Evolutionary conservation across 2,797 vertebrate species (phyloP), one percentile per base, ranked within the genome.

Genomic region (Adrianichthys oophorus): DNA sequence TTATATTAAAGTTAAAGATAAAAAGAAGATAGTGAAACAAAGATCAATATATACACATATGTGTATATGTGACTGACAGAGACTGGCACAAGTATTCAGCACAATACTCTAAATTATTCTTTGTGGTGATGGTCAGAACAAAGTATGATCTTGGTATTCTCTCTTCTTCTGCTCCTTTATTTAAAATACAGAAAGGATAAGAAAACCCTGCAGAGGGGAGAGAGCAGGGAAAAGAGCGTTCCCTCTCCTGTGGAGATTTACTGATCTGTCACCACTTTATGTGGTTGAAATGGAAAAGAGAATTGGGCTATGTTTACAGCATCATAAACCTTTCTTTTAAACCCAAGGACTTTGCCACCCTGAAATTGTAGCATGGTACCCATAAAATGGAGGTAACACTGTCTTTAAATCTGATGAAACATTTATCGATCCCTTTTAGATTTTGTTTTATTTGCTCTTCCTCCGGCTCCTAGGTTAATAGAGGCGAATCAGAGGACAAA

Each of bases 321-420:
- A 74, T 81, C 81, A 90, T 93, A 93, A 93, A 93, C 80, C 88
- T 89, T 90, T 84, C 88, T 87, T 89, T 90, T 90, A 90, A 91
- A 91, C 79, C 87, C 90, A 91, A 92, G 88, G 90, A 92, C 90
- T 88, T 69, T 71, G 80, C 89, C 86, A 89, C 87, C 86, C 90
- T 88, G 84, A 91, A 82, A 90, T 70, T 82, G 72, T 81, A 72
- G 68, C 72, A 32, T 48, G 64, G 70, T 78, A 55, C 50, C 70
- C 76, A 83, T 89, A 90, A 89, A 91, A 82, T 76, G 68, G 58
- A 74, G 75, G 74, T 88, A 89, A 89, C 82, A 42, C 77, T 48
- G 73, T 89, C 84, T 88, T 91, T 90, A 89, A 87, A 88, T 85
- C 85, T 88, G 86, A 90, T 90, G 82, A 89, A 91, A 90, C 86